These are phyloP conservation scores for Hippopotamyrus pictus DNA, from an alignment of 2,797 vertebrate species.

Conservation along the genomic window DNA sequence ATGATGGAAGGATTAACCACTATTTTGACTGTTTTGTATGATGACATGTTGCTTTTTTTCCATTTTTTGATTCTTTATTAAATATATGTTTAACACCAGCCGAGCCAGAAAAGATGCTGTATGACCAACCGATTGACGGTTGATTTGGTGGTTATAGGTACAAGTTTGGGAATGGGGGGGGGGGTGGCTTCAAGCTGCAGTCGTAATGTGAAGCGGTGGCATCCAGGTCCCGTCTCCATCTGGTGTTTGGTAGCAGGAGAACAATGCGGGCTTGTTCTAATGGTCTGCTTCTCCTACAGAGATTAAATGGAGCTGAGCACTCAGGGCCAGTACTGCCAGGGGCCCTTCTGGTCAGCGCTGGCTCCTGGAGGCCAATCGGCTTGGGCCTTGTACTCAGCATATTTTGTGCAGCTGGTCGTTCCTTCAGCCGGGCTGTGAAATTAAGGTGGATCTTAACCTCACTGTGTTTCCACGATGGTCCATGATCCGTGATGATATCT, in stretches of 20 bases:
- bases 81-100: neutral
- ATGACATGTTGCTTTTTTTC: neutral
- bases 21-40: neutral
- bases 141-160: neutral
- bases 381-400: neutral
- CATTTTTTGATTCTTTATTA: neutral
- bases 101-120: neutral
- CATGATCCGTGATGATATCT: neutral
- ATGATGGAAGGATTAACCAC: neutral
- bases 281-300: neutral
- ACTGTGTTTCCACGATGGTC: neutral
- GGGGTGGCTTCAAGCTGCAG: neutral
- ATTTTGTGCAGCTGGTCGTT: neutral
- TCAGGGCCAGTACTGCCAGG: neutral
- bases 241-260: neutral
- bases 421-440: neutral
- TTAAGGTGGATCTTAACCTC: neutral
- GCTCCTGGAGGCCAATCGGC: neutral
- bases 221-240: neutral
- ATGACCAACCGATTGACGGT: neutral
- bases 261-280: neutral
- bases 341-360: neutral
- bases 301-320: neutral
- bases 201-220: neutral
- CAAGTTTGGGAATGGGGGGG: neutral